Evolutionary conservation across 64 coral and sea anemone species (phyloP).

Genomic region (Pocillopora damicornis): DNA sequence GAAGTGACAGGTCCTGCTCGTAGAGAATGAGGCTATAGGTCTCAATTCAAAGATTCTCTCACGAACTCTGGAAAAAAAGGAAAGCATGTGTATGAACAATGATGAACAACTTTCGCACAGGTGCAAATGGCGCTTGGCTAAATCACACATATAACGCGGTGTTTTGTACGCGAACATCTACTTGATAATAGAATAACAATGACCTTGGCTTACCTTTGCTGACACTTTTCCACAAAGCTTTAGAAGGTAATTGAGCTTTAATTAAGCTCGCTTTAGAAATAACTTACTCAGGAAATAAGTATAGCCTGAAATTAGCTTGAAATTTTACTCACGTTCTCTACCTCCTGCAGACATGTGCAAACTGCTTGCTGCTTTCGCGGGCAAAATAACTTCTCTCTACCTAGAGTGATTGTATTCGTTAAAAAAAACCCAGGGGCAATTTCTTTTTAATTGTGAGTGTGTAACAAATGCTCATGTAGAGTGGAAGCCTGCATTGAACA

Average conservation of each 20-base stretch:
- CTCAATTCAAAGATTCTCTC: conserved; percentile 6
- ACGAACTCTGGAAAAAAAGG: conserved; percentile 31
- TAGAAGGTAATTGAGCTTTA: conserved; percentile 53
- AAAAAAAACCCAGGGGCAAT: conserved; percentile 76
- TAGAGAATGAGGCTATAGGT: not conserved
- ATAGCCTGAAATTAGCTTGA: not conserved
- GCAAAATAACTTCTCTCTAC: conserved; percentile 55
- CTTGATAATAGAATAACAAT: conserved; percentile 46
- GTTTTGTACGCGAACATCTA: conserved; percentile 66
- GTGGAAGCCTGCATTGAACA: conserved; percentile 64
- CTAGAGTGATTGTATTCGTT: conserved; percentile 88
- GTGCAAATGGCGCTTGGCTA: conserved; percentile 78
- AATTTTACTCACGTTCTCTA: conserved; percentile 28
- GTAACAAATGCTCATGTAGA: conserved; percentile 87
- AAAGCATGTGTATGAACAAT: conserved; percentile 89
- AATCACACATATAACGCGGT: conserved; percentile 79
- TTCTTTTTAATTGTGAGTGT: conserved; percentile 75
- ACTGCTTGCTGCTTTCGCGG: conserved; percentile 57
- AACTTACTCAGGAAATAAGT: conserved; percentile 11
- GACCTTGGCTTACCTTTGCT: conserved; percentile 41
- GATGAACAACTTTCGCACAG: conserved; percentile 72
- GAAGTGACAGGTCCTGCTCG: not conserved
- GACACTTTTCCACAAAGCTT: conserved; percentile 50
- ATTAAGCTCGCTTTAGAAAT: conserved; percentile 39
- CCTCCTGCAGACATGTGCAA: conserved; percentile 63